phyloP scores from a whole-genome alignment of 35 echinoderm and acorn worm genomes.

The Heliocidaris tuberculata region DNA sequence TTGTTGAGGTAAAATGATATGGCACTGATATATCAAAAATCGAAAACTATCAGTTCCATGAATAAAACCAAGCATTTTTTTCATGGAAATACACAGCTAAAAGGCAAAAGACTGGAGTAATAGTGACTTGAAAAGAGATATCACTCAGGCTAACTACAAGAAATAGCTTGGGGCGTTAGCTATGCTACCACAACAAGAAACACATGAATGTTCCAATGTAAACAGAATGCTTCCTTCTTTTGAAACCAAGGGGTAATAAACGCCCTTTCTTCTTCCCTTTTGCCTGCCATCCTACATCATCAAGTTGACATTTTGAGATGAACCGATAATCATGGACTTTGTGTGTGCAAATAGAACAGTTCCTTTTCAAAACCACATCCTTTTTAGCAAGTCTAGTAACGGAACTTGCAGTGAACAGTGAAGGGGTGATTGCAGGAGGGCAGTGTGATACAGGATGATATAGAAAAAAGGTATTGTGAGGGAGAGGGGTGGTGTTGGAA shows the following conservation, averaged over 20 bases:
- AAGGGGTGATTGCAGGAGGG: neutral
- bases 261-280: neutral
- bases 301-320: conserved; percentile 26
- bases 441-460: neutral
- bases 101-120: neutral
- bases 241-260: neutral
- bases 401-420: neutral
- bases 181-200: neutral
- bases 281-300: neutral
- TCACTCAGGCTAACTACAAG: neutral
- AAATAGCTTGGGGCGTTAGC: neutral
- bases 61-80: neutral
- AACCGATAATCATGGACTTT: conserved; percentile 15
- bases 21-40: no score
- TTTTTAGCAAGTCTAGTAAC: neutral
- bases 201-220: conserved; percentile 29
- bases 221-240: neutral
- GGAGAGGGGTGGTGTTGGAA: neutral
- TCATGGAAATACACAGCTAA: neutral
- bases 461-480: neutral
- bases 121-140: neutral
- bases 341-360: conserved; percentile 38
- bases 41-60: no score
- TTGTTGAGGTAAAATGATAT: no score
- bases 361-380: conserved; percentile 25